Evolutionary conservation across 2,797 vertebrate species (phyloP).

Genomic region (Smutsia gigantea): DNA sequence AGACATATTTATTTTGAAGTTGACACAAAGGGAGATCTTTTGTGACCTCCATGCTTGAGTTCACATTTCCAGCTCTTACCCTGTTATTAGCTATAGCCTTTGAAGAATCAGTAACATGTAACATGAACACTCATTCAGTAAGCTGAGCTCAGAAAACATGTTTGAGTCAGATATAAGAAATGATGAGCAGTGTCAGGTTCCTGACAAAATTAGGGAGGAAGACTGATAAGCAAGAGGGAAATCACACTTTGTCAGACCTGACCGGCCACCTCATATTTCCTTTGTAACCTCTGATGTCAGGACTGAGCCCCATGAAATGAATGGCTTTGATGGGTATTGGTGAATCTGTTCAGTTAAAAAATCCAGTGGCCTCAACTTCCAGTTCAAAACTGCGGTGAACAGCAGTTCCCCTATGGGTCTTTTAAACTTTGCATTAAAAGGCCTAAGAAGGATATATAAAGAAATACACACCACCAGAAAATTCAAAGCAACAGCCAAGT

Average conservation of each 20-base stretch:
- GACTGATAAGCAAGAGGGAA: background rate
- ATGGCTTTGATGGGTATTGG: background rate
- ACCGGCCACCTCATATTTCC: background rate
- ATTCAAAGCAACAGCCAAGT: background rate
- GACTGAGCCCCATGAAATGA: background rate
- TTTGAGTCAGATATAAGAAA: conserved; percentile 3
- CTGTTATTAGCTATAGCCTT: conserved; percentile 1
- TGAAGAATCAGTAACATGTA: background rate
- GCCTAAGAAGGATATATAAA: background rate
- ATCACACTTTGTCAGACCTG: background rate
- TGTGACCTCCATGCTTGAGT: conserved; percentile 44
- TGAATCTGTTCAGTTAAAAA: background rate
- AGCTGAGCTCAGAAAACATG: conserved; percentile 8
- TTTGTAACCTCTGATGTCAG: background rate
- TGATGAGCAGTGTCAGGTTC: background rate
- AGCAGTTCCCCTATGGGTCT: background rate
- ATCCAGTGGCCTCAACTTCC: background rate
- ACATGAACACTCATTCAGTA: conserved; percentile 19
- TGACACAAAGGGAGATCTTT: conserved; percentile 36
- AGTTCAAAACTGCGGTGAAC: background rate
- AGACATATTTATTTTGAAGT: conserved; percentile 35
- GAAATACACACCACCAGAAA: background rate
- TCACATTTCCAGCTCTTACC: background rate
- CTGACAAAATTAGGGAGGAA: background rate
- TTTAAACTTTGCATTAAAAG: background rate